Evolutionary conservation across 2,113 vertebrate genomes (phyloP), one percentile per base, ranked within the genome.

Genomic region (Axis porcinus): DNA sequence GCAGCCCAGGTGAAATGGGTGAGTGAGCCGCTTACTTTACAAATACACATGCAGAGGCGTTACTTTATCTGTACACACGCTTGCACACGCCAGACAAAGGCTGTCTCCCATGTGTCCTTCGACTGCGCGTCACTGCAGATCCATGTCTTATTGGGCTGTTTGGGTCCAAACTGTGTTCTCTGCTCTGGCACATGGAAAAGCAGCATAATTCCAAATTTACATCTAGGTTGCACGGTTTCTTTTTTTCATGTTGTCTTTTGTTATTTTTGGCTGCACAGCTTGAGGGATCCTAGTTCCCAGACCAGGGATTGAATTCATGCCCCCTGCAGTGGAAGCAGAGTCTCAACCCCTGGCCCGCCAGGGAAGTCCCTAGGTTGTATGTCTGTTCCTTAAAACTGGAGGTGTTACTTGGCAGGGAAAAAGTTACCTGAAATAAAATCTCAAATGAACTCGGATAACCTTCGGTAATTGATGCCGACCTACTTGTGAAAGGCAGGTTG

Each of bases 141-240:
- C 50, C 17, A 21, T 4, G 30, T 82, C 30, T 52, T 47, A 82
- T n/a, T 0, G 11, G 9, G 19, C 10, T 4, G 30, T 82, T 13
- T n/a, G 79, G 79, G 30, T 33, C 33, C 30, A 33, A 54, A n/a
- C 30, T 30, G 1, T 13, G 30, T 19, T 54, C 11, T 54, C 50
- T 13, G 30, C 47, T 52, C 50, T n/a, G 30, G 50, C 33, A 23
- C 21, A 4, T 4, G 17, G 50, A 14, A 54, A 54, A 54, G 33
- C 3, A 23, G 47, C 30, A 5, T 11, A 1, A 19, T 54, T n/a
- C 40, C 2, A 33, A 12, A 10, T 30, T 12, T 21, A 52, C 3
- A 2, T 33, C 47, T 33, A 2, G 9, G 47, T 12, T 52, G 50
- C 17, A 7, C 1, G 1, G 33, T 30, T 10, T 47, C 4, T 11